Evolutionary conservation across 2,797 vertebrate species (phyloP), one percentile per base, ranked within the genome.

Genomic region (Melanotaenia trifasciata): DNA sequence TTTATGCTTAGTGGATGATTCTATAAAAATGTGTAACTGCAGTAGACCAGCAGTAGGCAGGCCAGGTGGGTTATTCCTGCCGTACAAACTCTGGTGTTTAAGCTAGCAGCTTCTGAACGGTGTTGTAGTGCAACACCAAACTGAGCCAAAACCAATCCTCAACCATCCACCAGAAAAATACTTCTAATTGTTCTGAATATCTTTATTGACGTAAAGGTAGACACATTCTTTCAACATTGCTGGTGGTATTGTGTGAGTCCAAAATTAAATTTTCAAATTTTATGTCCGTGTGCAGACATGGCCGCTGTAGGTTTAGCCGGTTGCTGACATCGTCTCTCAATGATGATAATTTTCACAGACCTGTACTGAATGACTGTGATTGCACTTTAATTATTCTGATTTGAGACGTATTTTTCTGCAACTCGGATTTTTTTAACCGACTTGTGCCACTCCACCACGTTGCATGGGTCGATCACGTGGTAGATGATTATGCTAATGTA

Each of bases 311-410:
- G 1, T 1, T 20, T 1, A 5, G 2, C 2, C 10, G 1, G 4
- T 26, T 18, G 22, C 50, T 1, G 0, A 0, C 36, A 1, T 76
- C 61, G 91, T 95, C 91, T 93, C 89, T 89, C 77, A 32, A 67
- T 95, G 94, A 95, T 95, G 94, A 95, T 13, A 93, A 72, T 22
- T 90, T 89, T 82, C 94, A 95, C 94, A 95, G 94, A 95, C 94
- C 94, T 95, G 94, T 93, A 8, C 94, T 95, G 94, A 95, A 85
- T 87, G 67, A 72, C 89, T 90, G 93, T 95, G 94, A 95, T 71
- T 94, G 94, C 0, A 93, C 3, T 11, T 50, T 56, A 45, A 67
- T 70, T 70, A 74, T 80, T 94, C 94, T 95, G 94, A 95, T 6
- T 76, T 13, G 91, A 94, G 91, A 91, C 84, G 10, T 50, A 22